Percentiles rank a stretch among this genome's conserved stretches.
These are phyloP conservation scores for Hyles vespertilio DNA, from an alignment of 1,140 invertebrate genomes.

Conservation along the genomic window DNA sequence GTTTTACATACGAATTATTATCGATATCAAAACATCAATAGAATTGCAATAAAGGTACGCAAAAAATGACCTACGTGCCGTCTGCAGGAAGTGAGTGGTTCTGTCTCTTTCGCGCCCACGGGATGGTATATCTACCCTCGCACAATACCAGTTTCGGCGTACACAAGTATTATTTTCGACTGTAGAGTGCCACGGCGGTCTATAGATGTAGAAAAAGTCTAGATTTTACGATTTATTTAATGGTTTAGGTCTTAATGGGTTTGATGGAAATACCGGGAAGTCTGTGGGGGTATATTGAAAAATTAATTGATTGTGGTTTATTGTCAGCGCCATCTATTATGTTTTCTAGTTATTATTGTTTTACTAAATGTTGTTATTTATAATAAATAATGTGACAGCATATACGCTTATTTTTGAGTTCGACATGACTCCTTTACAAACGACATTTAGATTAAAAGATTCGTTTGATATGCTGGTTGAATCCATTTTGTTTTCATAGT, in stretches of 20 bases:
- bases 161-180: conserved; percentile 32
- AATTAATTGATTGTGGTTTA: no score
- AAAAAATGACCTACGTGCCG: conserved; percentile 34
- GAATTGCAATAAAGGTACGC: conserved; percentile 19
- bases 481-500: no score
- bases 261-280: no score
- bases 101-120: conserved; percentile 24
- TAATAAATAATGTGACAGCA: no score
- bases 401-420: no score
- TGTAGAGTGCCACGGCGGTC: background rate
- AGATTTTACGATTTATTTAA: conserved; percentile 4
- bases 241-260: background rate
- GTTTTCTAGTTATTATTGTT: no score
- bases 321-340: no score
- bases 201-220: conserved; percentile 1
- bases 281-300: no score
- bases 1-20: conserved; percentile 1
- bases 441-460: no score
- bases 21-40: conserved; percentile 18
- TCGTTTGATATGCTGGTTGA: no score
- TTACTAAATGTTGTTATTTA: no score
- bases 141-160: conserved; percentile 49
- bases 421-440: no score
- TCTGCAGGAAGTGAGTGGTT: conserved; percentile 34
- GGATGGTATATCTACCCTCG: conserved; percentile 5